A percentile compares a stretch with the other conserved stretches of the same genome.
These are phyloP conservation scores for Pluvianellus socialis DNA, from an alignment of 2,113 vertebrate species.

Conservation along the genomic window DNA sequence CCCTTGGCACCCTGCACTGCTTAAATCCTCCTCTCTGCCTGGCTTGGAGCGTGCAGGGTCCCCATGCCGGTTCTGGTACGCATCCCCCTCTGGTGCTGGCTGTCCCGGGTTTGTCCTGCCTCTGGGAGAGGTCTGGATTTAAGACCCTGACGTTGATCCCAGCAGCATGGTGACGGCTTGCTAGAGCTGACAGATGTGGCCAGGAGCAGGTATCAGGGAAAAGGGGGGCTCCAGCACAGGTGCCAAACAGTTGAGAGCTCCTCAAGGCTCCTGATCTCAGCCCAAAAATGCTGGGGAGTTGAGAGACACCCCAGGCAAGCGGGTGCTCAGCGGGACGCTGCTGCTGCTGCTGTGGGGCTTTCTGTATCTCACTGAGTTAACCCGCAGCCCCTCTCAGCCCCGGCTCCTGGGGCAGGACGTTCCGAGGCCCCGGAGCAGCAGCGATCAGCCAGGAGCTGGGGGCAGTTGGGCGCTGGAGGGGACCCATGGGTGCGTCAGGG, in stretches of 20 bases:
- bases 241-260: not conserved
- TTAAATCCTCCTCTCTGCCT: not conserved
- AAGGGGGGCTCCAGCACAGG: not conserved
- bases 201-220: accelerated
- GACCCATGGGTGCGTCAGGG: not conserved
- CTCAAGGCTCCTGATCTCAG: not conserved
- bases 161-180: not conserved
- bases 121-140: not conserved
- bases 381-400: not conserved
- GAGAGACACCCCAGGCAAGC: not conserved
- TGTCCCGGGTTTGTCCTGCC: not conserved
- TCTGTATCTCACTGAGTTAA: not conserved
- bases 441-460: not conserved
- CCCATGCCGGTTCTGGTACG: not conserved
- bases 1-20: not conserved
- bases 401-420: not conserved
- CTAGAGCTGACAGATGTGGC: not conserved
- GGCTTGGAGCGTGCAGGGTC: not conserved
- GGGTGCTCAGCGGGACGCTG: not conserved
- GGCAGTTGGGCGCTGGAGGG: not conserved
- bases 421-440: not conserved
- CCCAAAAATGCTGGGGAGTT: not conserved
- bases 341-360: not conserved
- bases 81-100: not conserved
- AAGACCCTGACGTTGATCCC: not conserved